Evolutionary conservation across 2,113 vertebrate species (phyloP).

Genomic region (Paradoxurus hermaphroditus): DNA sequence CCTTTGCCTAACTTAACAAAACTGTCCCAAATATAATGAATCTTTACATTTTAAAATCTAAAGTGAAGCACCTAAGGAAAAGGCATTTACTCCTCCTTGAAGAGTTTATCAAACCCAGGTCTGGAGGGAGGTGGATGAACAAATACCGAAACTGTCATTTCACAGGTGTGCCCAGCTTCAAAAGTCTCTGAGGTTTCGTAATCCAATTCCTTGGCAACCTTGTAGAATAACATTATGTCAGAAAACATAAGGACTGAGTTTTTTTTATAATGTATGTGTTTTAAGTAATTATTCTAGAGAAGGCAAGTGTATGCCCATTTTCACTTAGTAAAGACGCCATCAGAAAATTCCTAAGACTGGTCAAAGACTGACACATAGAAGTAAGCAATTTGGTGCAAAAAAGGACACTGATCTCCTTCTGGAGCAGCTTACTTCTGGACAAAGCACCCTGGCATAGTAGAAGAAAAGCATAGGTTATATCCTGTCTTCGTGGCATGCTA

Average conservation of each 20-base stretch:
- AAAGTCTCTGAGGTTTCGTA: constrained; percentile 52
- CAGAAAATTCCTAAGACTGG: background rate
- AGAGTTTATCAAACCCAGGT: constrained; percentile 45
- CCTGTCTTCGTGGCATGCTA: background rate
- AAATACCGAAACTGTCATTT: constrained; percentile 56
- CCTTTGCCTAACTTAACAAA: background rate
- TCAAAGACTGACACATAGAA: background rate
- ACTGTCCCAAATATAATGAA: background rate
- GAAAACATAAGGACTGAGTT: background rate
- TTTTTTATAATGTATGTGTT: background rate
- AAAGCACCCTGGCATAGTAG: background rate
- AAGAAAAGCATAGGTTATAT: background rate
- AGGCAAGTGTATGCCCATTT: background rate
- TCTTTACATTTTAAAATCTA: background rate
- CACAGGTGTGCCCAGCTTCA: constrained; percentile 45
- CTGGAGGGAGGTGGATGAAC: constrained; percentile 45
- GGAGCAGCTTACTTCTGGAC: background rate
- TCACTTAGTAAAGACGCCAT: background rate
- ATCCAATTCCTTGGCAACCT: constrained; percentile 59
- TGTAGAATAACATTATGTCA: constrained; percentile 34
- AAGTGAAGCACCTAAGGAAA: background rate
- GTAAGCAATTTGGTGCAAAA: background rate
- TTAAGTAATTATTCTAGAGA: constrained; percentile 6
- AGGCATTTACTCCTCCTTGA: background rate
- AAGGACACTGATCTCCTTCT: background rate